These are phyloP conservation scores for Columbina picui DNA, from an alignment of 2,113 vertebrate species.

Conservation along the genomic window DNA sequence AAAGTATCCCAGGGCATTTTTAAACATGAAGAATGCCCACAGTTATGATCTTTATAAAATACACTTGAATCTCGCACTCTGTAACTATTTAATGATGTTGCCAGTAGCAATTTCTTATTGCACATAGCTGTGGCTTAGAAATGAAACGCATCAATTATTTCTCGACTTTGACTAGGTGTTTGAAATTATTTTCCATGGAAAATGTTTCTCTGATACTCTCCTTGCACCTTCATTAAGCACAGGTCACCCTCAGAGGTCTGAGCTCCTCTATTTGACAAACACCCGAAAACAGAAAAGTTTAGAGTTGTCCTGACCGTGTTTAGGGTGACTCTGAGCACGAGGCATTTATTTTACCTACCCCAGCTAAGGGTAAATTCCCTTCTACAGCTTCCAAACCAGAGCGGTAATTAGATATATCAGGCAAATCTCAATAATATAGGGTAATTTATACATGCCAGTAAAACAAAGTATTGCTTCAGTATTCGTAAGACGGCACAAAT, in stretches of 20 bases:
- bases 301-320: neutral
- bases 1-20: neutral
- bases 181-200: too few species aligned
- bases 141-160: too few species aligned
- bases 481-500: neutral
- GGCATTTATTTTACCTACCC: neutral
- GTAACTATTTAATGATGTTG: slow-evolving; percentile 17
- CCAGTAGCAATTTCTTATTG: slow-evolving; percentile 6
- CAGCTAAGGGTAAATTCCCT: neutral
- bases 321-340: neutral
- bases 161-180: too few species aligned
- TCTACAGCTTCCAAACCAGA: neutral
- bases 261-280: neutral
- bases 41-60: neutral
- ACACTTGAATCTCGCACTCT: neutral
- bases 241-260: neutral
- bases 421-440: neutral
- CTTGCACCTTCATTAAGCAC: neutral
- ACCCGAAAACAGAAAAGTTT: neutral
- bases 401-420: neutral
- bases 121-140: too few species aligned
- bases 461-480: neutral
- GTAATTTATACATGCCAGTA: neutral
- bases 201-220: neutral
- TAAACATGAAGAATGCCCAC: neutral